Evolutionary conservation across 2,888 invertebrate species (phyloP).

Genomic region (Agrenia bidenticulata): DNA sequence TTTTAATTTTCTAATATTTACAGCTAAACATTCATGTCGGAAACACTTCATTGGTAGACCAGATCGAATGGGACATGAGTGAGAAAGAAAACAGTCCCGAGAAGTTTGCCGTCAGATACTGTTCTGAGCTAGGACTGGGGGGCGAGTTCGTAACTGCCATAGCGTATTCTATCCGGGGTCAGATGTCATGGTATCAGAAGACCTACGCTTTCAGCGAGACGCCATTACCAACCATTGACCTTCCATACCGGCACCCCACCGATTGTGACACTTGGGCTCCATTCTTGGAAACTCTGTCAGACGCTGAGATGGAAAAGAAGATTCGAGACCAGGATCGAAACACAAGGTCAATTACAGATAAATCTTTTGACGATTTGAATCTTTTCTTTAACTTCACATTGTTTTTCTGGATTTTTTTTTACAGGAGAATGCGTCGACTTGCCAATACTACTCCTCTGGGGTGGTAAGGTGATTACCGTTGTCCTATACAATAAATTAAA

Average conservation of each 20-base stretch:
- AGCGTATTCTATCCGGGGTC: constrained; percentile 94
- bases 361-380: background rate
- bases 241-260: constrained; percentile 86
- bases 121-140: constrained; percentile 93
- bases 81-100: constrained; percentile 97
- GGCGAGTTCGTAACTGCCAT: constrained; percentile 99
- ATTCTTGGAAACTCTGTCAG: constrained; percentile 95
- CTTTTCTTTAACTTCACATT: too few relatives aligned
- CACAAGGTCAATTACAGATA: too few relatives aligned
- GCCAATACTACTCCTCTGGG: constrained; percentile 91
- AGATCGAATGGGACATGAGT: constrained; percentile 99
- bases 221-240: constrained; percentile 90
- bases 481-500: too few relatives aligned
- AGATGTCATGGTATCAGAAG: constrained; percentile 96
- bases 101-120: constrained; percentile 92
- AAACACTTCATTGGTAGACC: constrained; percentile 97
- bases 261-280: constrained; percentile 99
- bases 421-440: constrained; percentile 81
- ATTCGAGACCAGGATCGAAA: constrained; percentile 99
- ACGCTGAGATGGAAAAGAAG: constrained; percentile 99
- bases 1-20: constrained; percentile 30
- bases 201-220: constrained; percentile 93
- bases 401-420: constrained; percentile 53
- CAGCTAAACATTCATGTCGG: constrained; percentile 96
- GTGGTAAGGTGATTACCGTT: too few relatives aligned